These are phyloP conservation scores for Drosophila multiciliata DNA, from an alignment of 2,888 invertebrate genomes.

Conservation along the genomic window DNA sequence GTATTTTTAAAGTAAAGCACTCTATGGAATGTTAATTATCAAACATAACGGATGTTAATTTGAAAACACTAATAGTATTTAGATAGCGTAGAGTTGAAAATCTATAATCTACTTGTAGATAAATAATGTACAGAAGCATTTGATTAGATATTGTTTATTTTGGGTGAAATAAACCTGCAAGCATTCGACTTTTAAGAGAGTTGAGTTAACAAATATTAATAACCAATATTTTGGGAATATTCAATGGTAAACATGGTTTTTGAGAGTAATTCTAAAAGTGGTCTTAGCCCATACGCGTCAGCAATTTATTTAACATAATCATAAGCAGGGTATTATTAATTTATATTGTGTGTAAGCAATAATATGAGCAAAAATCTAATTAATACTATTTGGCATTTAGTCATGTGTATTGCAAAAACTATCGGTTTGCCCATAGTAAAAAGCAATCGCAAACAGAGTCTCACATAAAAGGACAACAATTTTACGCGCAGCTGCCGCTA, in stretches of 20 bases:
- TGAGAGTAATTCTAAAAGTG: neutral
- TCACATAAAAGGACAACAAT: conserved; percentile 30
- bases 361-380: neutral
- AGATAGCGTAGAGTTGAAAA: neutral
- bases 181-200: neutral
- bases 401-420: neutral
- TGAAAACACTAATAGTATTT: neutral
- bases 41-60: neutral
- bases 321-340: neutral
- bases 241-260: neutral
- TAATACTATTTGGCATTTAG: neutral
- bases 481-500: conserved; percentile 62
- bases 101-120: neutral
- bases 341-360: neutral
- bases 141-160: neutral
- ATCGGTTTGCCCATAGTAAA: conserved; percentile 14
- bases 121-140: neutral
- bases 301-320: neutral
- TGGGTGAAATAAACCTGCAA: neutral
- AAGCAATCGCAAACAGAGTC: neutral
- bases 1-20: neutral
- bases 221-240: neutral
- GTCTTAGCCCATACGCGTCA: neutral
- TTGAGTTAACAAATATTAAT: neutral
- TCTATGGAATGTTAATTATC: neutral